Percentiles rank a stretch among this genome's conserved stretches.
phyloP scores from a whole-genome alignment of 2,888 invertebrate species.

The Andrena marginata region DNA sequence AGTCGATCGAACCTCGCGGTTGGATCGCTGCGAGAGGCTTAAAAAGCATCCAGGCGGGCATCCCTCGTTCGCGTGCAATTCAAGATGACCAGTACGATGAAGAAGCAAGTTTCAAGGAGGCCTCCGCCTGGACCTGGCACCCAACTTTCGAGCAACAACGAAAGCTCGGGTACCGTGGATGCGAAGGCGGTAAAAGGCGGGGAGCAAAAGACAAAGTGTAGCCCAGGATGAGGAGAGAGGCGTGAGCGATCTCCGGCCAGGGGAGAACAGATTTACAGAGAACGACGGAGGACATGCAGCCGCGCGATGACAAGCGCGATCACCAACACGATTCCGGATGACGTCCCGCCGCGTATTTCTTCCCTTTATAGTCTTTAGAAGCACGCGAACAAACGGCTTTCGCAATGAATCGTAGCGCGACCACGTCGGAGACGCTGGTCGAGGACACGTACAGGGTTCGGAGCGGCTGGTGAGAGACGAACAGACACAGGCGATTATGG shows the following conservation, averaged over 20 bases:
- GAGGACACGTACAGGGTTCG: constrained; percentile 45
- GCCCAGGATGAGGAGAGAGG: background rate
- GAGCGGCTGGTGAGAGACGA: constrained; percentile 42
- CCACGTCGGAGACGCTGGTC: constrained; percentile 4
- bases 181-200: background rate
- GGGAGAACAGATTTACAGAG: background rate
- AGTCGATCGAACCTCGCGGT: constrained; percentile 7
- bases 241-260: constrained; percentile 2
- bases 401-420: constrained; percentile 44
- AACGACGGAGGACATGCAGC: constrained; percentile 18
- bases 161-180: constrained; percentile 22
- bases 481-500: constrained; percentile 62
- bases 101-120: background rate
- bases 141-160: constrained; percentile 7
- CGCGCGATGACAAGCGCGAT: constrained; percentile 39
- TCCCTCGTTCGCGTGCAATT: background rate
- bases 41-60: background rate
- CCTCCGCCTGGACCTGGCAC: background rate
- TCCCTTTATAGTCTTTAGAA: constrained; percentile 11
- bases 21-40: background rate
- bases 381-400: constrained; percentile 8
- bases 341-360: constrained; percentile 7
- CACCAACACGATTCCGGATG: constrained; percentile 29
- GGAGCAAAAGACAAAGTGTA: background rate
- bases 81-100: background rate